phyloP scores from a whole-genome alignment of 2,888 invertebrate species.

The Dolichomitus sp. region DNA sequence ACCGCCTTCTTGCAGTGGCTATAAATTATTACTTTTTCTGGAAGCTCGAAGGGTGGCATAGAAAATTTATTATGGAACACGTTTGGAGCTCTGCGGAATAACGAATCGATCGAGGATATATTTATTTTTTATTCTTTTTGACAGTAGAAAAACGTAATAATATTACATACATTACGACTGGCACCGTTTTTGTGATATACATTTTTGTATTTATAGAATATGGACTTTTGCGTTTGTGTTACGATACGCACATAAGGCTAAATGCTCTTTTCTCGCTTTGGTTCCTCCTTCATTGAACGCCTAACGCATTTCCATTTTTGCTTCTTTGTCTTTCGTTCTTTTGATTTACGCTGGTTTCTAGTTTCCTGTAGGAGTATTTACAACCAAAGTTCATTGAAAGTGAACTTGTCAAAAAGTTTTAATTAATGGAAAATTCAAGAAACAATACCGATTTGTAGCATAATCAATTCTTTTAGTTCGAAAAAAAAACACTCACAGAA shows the following conservation, averaged over 20 bases:
- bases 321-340: not conserved
- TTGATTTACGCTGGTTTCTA: not conserved
- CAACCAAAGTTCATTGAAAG: not conserved
- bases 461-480: too few species aligned
- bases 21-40: conserved; percentile 33
- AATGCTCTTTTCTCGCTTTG: not conserved
- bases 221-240: not conserved
- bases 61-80: conserved; percentile 23
- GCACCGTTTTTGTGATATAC: too few species aligned
- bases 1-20: conserved; percentile 3
- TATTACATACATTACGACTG: conserved; percentile 1
- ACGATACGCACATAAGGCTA: not conserved
- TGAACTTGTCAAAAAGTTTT: not conserved
- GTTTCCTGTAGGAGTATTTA: not conserved
- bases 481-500: too few species aligned
- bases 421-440: too few species aligned
- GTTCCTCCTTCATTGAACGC: not conserved
- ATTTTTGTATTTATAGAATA: not conserved
- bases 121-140: not conserved
- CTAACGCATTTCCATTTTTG: not conserved
- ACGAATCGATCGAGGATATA: not conserved
- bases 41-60: conserved; percentile 21
- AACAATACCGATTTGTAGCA: too few species aligned
- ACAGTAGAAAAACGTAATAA: not conserved
- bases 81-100: not conserved